A percentile compares a stretch with the other conserved stretches of the same genome.
Evolutionary conservation across 2,888 invertebrate genomes (phyloP).

Genomic region (Oscheius sp.): DNA sequence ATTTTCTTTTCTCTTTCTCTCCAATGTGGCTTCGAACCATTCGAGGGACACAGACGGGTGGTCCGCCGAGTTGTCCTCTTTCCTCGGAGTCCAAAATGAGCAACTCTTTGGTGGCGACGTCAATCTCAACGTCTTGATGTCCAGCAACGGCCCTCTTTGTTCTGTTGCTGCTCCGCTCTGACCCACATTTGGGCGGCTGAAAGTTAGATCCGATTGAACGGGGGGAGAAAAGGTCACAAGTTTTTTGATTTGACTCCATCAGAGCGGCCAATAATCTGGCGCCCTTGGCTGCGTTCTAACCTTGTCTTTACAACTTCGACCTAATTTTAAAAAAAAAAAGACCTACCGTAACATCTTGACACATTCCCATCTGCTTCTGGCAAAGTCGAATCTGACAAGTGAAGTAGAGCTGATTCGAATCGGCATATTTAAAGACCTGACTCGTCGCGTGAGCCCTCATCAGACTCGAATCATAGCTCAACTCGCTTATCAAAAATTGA

Average conservation of each 20-base stretch:
- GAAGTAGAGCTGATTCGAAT: constrained; percentile 69
- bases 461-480: constrained; percentile 60
- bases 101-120: constrained; percentile 65
- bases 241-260: constrained; percentile 21
- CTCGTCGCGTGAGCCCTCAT: constrained; percentile 68
- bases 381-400: constrained; percentile 69
- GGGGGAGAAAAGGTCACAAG: too few relatives aligned
- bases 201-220: constrained; percentile 26
- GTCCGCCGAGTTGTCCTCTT: constrained; percentile 28
- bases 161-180: constrained; percentile 28
- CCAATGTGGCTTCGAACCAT: not conserved
- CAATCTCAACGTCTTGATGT: constrained; percentile 48
- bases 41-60: constrained; percentile 23
- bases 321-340: constrained; percentile 52
- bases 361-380: constrained; percentile 69
- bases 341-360: constrained; percentile 66
- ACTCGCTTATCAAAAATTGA: constrained; percentile 58
- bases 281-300: constrained; percentile 21
- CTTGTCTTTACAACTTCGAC: constrained; percentile 52
- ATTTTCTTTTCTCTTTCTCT: not conserved
- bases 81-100: constrained; percentile 64
- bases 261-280: not conserved
- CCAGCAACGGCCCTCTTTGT: constrained; percentile 14
- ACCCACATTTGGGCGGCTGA: constrained; percentile 62
- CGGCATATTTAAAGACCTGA: constrained; percentile 70